These are phyloP conservation scores for Scaptomyza parva DNA, from an alignment of 2,888 invertebrate genomes.

Conservation along the genomic window DNA sequence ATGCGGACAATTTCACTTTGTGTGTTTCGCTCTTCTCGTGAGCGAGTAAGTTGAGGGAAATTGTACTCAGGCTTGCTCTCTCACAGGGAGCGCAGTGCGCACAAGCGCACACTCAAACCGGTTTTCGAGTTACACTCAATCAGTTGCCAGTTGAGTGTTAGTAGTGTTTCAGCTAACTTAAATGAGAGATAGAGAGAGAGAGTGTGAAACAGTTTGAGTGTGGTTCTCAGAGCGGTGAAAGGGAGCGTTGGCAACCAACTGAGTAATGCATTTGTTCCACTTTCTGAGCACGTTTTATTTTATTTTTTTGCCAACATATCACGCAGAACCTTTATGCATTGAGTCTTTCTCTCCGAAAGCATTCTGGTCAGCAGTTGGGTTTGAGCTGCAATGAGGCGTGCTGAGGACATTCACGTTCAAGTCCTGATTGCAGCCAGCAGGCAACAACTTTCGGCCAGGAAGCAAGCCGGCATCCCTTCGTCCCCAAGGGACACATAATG, in stretches of 20 bases:
- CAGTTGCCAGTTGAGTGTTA: constrained; percentile 22
- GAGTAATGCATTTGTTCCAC: constrained; percentile 65
- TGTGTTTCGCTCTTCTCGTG: constrained; percentile 17
- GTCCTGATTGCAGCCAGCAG: constrained; percentile 25
- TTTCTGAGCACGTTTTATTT: constrained; percentile 66
- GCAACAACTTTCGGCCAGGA: constrained; percentile 40
- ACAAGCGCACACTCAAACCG: constrained; percentile 42
- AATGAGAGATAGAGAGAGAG: not conserved
- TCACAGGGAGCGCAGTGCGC: constrained; percentile 49
- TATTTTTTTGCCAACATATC: constrained; percentile 46
- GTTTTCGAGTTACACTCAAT: constrained; percentile 39
- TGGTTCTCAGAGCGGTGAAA: not conserved
- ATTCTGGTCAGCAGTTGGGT: constrained; percentile 54
- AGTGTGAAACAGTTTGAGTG: not conserved
- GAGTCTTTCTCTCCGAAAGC: constrained; percentile 57
- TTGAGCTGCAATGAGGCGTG: constrained; percentile 58
- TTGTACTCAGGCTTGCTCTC: constrained; percentile 37
- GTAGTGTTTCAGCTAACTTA: not conserved
- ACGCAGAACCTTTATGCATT: constrained; percentile 61
- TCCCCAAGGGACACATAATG: constrained; percentile 67
- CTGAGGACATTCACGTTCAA: constrained; percentile 38
- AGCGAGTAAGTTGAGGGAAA: constrained; percentile 39
- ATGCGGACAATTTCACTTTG: constrained; percentile 41
- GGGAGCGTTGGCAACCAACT: constrained; percentile 8
- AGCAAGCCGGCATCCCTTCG: constrained; percentile 47